Base-by-base conservation (phyloP, 2,888 invertebrate genomes). In the Orthosia cruda region DNA sequence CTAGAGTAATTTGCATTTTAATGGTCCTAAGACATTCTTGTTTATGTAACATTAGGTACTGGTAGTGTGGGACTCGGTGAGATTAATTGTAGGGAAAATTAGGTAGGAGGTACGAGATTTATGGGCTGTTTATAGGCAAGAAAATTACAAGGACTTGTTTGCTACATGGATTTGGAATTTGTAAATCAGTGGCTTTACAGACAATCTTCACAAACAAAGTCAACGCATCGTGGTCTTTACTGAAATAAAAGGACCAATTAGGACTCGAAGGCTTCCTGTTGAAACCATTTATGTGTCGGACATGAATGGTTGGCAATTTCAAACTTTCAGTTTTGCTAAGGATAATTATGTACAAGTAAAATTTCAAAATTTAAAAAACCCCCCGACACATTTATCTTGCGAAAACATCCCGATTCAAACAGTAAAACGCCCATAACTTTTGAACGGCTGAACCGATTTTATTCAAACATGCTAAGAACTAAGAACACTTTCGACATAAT, bases 1-100 rank as follows among this genome's bases (percentile, higher is more conserved):
- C 75, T 70, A 73, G 61, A 26, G 71, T 78, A 13, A 75, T 86
- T 89, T 80, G 59, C 83, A 87, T 85, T 73, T 80, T 73, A 74
- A 80, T 86, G 68, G 49, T 18, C 47, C 15, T 40, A 32, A 20
- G 66, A 15, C 20, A 81, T 81, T 84, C 52, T 67, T 52, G 74
- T 47, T 74, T 49, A 74, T 63, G 64, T 79, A 79, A 86, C 40
- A 23, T 61, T 23, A 52, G 50, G 45, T 66, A 52, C 40, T 45
- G 20, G 26, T 52, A 57, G 57, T 82, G 66, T 73, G 57, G 62
- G 62, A 32, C 47, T 23, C 5, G 12, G 40, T 47, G 40, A 84
- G 74, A 84, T 84, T 54, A 73, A 58, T 45, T 49, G 61, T 18
- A 15, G 23, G 18, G 54, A 81, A 62, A 68, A 74, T 65, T 80